phyloP scores from a whole-genome alignment of 1,140 invertebrate species.

The Apocrypta bakeri region DNA sequence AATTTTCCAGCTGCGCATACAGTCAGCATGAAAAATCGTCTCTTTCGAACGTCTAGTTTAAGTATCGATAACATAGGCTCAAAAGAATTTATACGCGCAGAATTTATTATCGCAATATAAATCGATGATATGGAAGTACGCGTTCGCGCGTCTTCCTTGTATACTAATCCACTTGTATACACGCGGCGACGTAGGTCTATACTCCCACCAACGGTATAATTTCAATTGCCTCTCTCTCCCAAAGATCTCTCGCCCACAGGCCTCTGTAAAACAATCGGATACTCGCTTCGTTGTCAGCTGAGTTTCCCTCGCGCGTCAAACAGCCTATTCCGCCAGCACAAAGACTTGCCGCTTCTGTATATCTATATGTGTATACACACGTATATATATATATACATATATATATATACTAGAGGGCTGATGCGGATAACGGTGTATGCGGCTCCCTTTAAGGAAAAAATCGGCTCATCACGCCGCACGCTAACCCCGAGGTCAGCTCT shows the following conservation, averaged over 20 bases:
- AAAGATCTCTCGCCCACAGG: no score
- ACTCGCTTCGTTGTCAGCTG: neutral
- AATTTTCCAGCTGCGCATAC: no score
- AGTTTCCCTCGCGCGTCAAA: neutral
- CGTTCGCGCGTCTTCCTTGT: neutral
- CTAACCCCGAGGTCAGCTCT: conserved; percentile 17
- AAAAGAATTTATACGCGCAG: no score
- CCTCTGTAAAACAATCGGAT: neutral
- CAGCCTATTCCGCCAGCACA: neutral
- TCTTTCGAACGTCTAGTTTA: no score
- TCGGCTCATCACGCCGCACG: neutral
- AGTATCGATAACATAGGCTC: no score
- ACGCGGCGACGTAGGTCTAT: neutral
- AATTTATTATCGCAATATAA: no score
- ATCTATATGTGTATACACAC: no score
- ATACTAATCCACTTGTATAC: neutral
- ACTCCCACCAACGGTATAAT: neutral
- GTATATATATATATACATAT: no score
- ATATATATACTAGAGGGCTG: neutral
- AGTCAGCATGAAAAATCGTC: no score
- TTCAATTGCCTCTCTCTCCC: neutral
- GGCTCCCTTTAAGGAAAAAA: neutral
- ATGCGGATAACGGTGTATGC: neutral
- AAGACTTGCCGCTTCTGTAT: neutral
- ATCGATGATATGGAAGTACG: neutral